These are phyloP conservation scores for Lineus longissimus DNA, from an alignment of 1,140 invertebrate genomes.

Conservation along the genomic window DNA sequence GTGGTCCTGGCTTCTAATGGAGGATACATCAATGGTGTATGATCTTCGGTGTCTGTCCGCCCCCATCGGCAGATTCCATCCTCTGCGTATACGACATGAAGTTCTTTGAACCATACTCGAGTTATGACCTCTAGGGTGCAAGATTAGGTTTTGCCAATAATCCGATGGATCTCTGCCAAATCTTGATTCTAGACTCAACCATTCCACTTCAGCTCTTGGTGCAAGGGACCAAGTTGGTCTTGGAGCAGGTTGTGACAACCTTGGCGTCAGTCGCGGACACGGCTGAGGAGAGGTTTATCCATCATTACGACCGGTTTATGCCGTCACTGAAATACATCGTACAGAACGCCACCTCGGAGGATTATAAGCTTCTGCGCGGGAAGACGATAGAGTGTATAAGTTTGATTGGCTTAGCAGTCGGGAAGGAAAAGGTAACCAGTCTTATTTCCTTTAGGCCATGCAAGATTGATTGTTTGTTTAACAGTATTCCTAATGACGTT, in stretches of 20 bases:
- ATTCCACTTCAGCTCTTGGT: constrained; percentile 72
- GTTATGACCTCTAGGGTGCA: no score
- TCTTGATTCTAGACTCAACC: no score
- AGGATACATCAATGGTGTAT: background rate
- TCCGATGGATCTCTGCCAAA: no score
- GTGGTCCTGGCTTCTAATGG: no score
- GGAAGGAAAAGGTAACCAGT: constrained; percentile 73
- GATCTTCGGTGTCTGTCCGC: background rate
- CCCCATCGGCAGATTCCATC: background rate
- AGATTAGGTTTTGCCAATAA: no score
- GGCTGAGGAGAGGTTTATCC: constrained; percentile 90
- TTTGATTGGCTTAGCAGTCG: constrained; percentile 95
- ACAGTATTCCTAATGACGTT: no score
- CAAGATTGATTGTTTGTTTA: constrained; percentile 10
- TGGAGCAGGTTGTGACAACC: constrained; percentile 97
- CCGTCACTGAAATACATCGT: constrained; percentile 97
- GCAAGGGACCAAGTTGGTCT: constrained; percentile 89
- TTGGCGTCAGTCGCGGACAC: constrained; percentile 99
- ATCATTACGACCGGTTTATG: constrained; percentile 77
- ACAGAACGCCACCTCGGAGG: constrained; percentile 81
- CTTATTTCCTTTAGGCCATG: no score
- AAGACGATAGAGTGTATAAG: constrained; percentile 99
- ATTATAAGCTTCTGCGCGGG: constrained; percentile 82
- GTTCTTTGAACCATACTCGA: no score
- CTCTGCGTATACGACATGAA: no score